Conservation (phyloP, 2,888 invertebrate genomes). For the Coleophora deauratella region DNA sequence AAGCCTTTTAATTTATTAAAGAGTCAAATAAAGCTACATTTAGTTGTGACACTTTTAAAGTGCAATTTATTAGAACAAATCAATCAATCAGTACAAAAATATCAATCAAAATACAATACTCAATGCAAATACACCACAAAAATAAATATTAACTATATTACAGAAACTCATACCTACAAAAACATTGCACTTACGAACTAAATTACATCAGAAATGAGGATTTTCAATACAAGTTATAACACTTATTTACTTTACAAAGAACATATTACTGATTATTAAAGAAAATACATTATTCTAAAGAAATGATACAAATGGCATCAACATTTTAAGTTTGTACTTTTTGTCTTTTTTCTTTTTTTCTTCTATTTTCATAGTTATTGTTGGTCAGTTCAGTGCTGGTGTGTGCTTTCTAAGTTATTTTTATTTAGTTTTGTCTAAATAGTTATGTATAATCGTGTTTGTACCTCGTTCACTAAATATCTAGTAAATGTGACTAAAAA, state of each 20-base stretch:
- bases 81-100: constrained; percentile 56
- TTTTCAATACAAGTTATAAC: constrained; percentile 1
- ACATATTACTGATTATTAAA: no score
- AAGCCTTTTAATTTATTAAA: no score
- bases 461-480: constrained; percentile 1
- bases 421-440: constrained; percentile 4
- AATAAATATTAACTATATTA: constrained; percentile 38
- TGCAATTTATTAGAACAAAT: constrained; percentile 58
- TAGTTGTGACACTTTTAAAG: constrained; percentile 60
- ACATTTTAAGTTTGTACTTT: constrained; percentile 48
- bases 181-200: constrained; percentile 22
- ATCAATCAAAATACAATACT: constrained; percentile 22
- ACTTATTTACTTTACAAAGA: no score
- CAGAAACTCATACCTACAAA: constrained; percentile 26
- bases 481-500: constrained; percentile 7
- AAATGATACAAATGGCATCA: constrained; percentile 51
- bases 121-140: constrained; percentile 37
- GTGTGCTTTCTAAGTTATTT: constrained; percentile 8
- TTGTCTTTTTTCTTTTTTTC: constrained; percentile 20
- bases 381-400: constrained; percentile 17
- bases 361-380: not conserved
- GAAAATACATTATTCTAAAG: constrained; percentile 15
- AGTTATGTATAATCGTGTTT: not conserved
- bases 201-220: constrained; percentile 15
- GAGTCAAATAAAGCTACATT: constrained; percentile 14